Conservation (phyloP, 2,888 invertebrate species). For the Drosophila rubida region DNA sequence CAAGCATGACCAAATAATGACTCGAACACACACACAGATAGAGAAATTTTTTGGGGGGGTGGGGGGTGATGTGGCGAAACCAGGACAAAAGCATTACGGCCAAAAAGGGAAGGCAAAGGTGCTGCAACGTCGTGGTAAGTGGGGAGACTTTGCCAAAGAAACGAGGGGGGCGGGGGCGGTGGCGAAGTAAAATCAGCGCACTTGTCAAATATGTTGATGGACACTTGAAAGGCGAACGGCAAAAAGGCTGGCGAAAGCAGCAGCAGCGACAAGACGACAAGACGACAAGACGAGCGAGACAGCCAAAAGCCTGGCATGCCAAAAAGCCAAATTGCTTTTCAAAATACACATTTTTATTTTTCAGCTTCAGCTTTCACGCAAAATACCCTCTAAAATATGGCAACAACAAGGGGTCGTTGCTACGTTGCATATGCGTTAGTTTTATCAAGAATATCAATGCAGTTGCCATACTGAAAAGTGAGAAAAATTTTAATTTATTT, state of each 20-base stretch:
- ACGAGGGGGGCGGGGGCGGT: not conserved
- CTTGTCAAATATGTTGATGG: slow-evolving; percentile 77
- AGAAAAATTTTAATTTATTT: too few species aligned
- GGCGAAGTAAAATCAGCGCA: slow-evolving; percentile 65
- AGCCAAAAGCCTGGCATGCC: slow-evolving; percentile 52
- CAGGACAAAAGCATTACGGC: slow-evolving; percentile 18
- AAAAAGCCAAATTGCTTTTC: slow-evolving; percentile 70
- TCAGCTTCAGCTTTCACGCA: not conserved
- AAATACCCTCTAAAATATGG: slow-evolving; percentile 31
- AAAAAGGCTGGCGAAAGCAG: slow-evolving; percentile 32
- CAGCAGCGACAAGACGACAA: too few species aligned
- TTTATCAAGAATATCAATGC: too few species aligned
- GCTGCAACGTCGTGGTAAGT: slow-evolving; percentile 10
- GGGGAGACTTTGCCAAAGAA: not conserved
- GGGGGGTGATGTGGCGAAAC: not conserved
- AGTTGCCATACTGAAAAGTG: too few species aligned
- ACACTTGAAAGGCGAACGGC: slow-evolving; percentile 74
- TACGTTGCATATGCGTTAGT: too few species aligned
- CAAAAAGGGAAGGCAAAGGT: slow-evolving; percentile 13
- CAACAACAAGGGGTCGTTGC: too few species aligned
- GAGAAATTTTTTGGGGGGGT: slow-evolving; percentile 6
- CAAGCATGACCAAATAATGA: slow-evolving; percentile 77
- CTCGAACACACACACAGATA: slow-evolving; percentile 43
- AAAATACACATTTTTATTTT: slow-evolving; percentile 40
- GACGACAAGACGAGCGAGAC: slow-evolving; percentile 3